phyloP scores from a whole-genome alignment of 2,888 invertebrate species.

The Cristatella mucedo region DNA sequence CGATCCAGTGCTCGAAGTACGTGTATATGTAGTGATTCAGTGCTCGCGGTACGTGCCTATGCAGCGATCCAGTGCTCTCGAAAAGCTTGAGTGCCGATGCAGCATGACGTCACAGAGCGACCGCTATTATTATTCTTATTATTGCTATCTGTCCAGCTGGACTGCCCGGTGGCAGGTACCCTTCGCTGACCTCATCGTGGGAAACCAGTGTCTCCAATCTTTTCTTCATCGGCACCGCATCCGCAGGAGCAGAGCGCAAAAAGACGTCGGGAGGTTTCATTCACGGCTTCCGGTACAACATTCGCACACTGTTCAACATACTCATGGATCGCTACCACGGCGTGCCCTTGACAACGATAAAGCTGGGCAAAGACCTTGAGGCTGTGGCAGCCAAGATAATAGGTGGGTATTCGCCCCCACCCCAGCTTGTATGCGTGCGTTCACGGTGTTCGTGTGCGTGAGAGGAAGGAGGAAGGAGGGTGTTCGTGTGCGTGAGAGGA shows the following conservation, averaged over 20 bases:
- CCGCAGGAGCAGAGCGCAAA: not conserved
- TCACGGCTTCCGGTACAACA: conserved; percentile 10
- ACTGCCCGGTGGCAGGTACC: conserved; percentile 5
- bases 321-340: conserved; percentile 2
- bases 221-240: conserved; percentile 9
- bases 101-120: too few species aligned
- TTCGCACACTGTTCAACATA: conserved; percentile 7
- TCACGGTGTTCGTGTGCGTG: too few species aligned
- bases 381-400: conserved; percentile 4
- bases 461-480: too few species aligned
- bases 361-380: not conserved
- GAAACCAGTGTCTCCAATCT: conserved; percentile 2
- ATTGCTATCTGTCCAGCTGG: too few species aligned
- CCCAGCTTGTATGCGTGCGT: too few species aligned
- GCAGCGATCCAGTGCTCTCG: too few species aligned
- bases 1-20: too few species aligned
- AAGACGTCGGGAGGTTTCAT: conserved; percentile 8
- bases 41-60: too few species aligned
- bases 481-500: too few species aligned
- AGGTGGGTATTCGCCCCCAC: not conserved
- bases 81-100: too few species aligned
- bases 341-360: not conserved
- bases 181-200: conserved; percentile 7
- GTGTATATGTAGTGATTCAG: too few species aligned
- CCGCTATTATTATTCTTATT: too few species aligned